Evolutionary conservation across 2,888 invertebrate species (phyloP).

Genomic region (Arctia plantaginis): DNA sequence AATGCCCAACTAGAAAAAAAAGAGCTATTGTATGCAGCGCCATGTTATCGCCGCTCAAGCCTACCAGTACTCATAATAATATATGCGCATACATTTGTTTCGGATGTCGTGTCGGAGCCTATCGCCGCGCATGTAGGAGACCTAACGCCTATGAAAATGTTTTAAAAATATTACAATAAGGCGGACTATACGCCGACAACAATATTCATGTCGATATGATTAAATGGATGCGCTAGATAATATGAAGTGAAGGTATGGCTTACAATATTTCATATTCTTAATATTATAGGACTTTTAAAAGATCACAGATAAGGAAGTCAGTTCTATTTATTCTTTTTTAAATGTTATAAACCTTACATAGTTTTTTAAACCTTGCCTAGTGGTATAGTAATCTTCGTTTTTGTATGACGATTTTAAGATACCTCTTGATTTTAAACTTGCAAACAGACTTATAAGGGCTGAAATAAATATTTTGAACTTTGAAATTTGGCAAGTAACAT

Average conservation of each 20-base stretch:
- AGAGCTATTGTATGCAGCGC: slow-evolving; percentile 24
- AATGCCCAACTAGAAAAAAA: not conserved
- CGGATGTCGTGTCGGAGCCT: slow-evolving; percentile 57
- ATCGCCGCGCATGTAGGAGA: slow-evolving; percentile 49
- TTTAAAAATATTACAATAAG: slow-evolving; percentile 44
- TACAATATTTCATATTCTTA: no score
- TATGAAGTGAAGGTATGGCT: not conserved
- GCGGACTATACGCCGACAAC: slow-evolving; percentile 16
- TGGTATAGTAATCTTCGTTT: no score
- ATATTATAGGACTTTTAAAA: not conserved
- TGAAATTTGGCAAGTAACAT: no score
- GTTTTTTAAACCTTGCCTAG: no score
- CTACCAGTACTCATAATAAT: slow-evolving; percentile 67
- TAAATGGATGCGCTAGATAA: slow-evolving; percentile 22
- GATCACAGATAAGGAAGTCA: not conserved
- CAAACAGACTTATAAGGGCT: no score
- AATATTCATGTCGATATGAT: slow-evolving; percentile 34
- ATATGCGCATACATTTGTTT: slow-evolving; percentile 77
- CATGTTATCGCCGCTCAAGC: slow-evolving; percentile 58
- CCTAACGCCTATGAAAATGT: slow-evolving; percentile 58
- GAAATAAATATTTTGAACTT: no score
- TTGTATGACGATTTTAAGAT: no score
- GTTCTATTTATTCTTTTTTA: no score
- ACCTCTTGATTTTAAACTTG: no score
- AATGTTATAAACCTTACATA: no score